A percentile compares a stretch with the other conserved stretches of the same genome.
phyloP scores from a whole-genome alignment of 2,888 invertebrate genomes.

The Monochamus alternatus region DNA sequence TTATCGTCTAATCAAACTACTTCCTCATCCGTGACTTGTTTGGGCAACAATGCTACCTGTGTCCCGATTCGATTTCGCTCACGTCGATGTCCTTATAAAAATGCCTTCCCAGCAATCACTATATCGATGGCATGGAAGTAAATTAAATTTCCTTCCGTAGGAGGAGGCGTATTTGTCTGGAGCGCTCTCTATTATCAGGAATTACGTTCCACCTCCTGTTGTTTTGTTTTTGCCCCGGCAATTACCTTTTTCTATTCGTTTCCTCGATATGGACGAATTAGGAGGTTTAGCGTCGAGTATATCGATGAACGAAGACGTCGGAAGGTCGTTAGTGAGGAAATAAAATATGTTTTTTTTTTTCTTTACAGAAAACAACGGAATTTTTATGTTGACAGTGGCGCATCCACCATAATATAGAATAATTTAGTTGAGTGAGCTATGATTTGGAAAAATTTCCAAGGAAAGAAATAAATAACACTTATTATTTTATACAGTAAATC shows the following conservation, averaged over 20 bases:
- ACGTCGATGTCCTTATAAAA: conserved; percentile 17
- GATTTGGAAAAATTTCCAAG: no score
- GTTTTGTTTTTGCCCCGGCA: neutral
- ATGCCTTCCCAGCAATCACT: neutral
- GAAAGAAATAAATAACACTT: no score
- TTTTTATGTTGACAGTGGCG: no score
- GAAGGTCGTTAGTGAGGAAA: no score
- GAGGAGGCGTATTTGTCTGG: neutral
- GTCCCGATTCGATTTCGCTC: conserved; percentile 6
- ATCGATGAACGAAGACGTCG: neutral
- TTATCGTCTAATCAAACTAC: neutral
- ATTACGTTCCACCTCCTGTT: neutral
- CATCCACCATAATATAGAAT: no score
- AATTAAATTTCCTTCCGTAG: conserved; percentile 2
- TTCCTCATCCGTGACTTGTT: neutral
- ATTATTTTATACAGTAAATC: no score
- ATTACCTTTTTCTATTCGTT: neutral
- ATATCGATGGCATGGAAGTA: neutral
- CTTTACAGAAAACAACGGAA: no score
- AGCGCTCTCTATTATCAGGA: neutral
- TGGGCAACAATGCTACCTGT: neutral
- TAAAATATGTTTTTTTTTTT: no score
- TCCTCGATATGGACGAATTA: neutral
- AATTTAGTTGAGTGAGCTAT: no score
- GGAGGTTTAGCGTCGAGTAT: neutral